Evolutionary conservation across 2,888 invertebrate species (phyloP).

Genomic region (Asteroscopus sphinx): DNA sequence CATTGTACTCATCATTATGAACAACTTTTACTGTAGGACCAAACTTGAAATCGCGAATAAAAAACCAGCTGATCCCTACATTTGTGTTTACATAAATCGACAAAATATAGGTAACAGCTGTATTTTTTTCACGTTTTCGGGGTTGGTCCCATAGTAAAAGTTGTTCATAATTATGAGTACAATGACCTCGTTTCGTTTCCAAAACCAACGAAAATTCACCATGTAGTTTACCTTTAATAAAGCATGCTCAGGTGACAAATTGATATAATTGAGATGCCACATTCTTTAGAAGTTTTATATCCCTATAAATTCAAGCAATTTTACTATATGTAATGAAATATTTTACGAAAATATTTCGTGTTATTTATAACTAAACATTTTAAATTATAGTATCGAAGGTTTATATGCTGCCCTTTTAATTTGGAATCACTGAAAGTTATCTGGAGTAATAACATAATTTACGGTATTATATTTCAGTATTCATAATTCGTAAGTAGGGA

Average conservation of each 20-base stretch:
- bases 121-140: no score
- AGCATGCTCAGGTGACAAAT: conserved; percentile 50
- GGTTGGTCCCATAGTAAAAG: no score
- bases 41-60: no score
- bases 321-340: conserved; percentile 22
- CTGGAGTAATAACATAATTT: neutral
- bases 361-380: conserved; percentile 12
- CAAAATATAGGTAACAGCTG: no score
- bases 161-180: no score
- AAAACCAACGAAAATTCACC: no score
- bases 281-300: conserved; percentile 41
- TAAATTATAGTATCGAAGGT: conserved; percentile 4
- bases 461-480: conserved; percentile 1
- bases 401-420: conserved; percentile 8
- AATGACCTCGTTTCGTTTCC: no score
- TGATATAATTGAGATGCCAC: conserved; percentile 28
- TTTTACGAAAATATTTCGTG: conserved; percentile 5
- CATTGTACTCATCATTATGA: no score
- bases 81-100: no score
- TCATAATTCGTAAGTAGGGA: conserved; percentile 7
- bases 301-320: conserved; percentile 36
- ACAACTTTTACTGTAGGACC: no score
- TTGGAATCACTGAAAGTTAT: conserved; percentile 3
- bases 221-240: conserved; percentile 40
- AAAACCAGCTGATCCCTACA: no score